Evolutionary conservation across 2,888 invertebrate genomes (phyloP).

Genomic region (Malthinus seriepunctatus): DNA sequence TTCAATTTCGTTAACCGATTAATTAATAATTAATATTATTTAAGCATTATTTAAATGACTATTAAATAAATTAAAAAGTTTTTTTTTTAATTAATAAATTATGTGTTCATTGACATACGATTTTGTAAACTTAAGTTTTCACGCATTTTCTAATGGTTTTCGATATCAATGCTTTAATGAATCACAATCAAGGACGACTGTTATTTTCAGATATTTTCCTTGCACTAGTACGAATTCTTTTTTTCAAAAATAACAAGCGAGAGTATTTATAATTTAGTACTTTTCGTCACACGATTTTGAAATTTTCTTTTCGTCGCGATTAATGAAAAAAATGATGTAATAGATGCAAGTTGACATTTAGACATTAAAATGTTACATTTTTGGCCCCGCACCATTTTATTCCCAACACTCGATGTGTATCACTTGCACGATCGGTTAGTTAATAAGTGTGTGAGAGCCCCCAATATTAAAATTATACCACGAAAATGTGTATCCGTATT

Average conservation of each 20-base stretch:
- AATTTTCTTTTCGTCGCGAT: background rate
- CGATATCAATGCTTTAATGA: conserved; percentile 9
- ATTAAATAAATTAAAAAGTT: too few relatives aligned
- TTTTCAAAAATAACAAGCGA: conserved; percentile 5
- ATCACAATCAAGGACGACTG: conserved; percentile 20
- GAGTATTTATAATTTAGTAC: background rate
- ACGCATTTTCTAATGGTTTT: conserved; percentile 1
- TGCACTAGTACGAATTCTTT: conserved; percentile 9
- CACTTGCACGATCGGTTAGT: conserved; percentile 13
- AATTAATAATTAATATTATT: too few relatives aligned
- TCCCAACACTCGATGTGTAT: conserved; percentile 18
- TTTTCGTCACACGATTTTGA: background rate
- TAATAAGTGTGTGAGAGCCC: conserved; percentile 11
- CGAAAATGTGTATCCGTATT: conserved; percentile 50
- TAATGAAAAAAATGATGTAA: background rate
- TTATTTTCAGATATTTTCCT: conserved; percentile 19
- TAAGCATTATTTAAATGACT: too few relatives aligned
- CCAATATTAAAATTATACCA: conserved; percentile 29
- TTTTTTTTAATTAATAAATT: background rate
- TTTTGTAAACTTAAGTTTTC: conserved; percentile 1
- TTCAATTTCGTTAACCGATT: too few relatives aligned
- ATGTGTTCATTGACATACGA: background rate
- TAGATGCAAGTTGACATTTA: background rate
- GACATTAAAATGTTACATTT: conserved; percentile 12
- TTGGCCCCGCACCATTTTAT: conserved; percentile 12